Evolutionary conservation across 2,888 invertebrate genomes (phyloP), one percentile per base, ranked within the genome.

Genomic region (Anoplius nigerrimus): DNA sequence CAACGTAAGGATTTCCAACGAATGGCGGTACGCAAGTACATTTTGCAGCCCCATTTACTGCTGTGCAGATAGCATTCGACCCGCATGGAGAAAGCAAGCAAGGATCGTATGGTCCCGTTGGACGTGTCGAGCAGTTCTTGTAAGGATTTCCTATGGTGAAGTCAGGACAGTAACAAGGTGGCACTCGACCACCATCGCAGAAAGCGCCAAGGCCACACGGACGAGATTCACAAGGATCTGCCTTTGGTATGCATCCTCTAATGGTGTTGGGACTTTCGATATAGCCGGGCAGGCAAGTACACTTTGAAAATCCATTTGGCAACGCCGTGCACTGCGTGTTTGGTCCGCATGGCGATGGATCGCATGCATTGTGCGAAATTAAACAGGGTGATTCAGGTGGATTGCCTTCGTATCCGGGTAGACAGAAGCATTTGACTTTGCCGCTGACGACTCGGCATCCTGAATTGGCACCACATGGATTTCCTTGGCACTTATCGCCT

Each of bases 21-120:
- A 96, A 95, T 2, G 96, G 96, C 66, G 96, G 95, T 83, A 97
- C 95, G 84, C 97, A 97, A n/a, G 92, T 91, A 86, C 97, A 97
- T 77, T 93, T 92, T 0, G 94, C 93, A 27, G 91, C 90, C 18
- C 93, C 93, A 79, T 94, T 93, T 2, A 92, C 90, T 27, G 93
- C 92, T 0, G 92, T 91, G 84, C 97, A 97, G 66, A 94, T 91
- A 0, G 97, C 93, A 84, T 96, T 97, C 83, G 94, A 94, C 18
- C 95, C 97, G 86, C 97, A 97, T 0, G 95, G 96, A 52, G 94
- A 93, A 51, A 95, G 94, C 79, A 90, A 92, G 85, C 97, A 96
- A 0, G 94, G 95, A 82, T 94, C 92, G 48, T 78, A 78, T 8
- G 87, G 83, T 54, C 74, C 73, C 3, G 72, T 57, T 24, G 82